Base-by-base conservation (phyloP, 2,888 invertebrate genomes). In the Dicyrtomina minuta region DNA sequence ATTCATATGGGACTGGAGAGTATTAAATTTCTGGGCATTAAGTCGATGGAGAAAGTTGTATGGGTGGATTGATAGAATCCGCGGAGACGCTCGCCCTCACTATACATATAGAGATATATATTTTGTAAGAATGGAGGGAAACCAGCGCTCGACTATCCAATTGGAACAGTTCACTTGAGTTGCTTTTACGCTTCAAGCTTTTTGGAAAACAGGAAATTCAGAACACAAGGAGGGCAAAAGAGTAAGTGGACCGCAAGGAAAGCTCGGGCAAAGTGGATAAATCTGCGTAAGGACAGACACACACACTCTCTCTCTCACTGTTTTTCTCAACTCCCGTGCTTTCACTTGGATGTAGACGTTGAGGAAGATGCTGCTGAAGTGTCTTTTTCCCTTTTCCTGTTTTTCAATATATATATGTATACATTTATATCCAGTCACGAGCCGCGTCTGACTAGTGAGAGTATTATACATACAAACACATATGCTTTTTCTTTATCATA, bases 171-270 rank as follows among this genome's bases (percentile, higher is more conserved):
- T 66, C 59, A 66, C 59, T 66, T 59, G 59, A 66, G 59, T 66
- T 66, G 33, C 59, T 59, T 49, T 66, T 46, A 44, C 66, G 66
- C 66, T 66, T 49, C 44, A 49, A 66, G 66, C 66, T 49, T 44
- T 24, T 58, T 17, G 26, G 58, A 66, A 59, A 66, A 59, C 59
- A 59, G 66, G 49, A 59, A 66, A 66, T 59, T 66, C 33, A 33
- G 59, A 58, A 66, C 20, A 66, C 46, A 66, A 46, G 59, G 49
- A 58, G 66, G 66, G 46, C 59, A 66, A 66, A 66, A 46, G 59
- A 59, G 59, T 58, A 66, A 66, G 66, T 59, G 66, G 66, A 66
- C 66, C 66, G 66, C 66, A 59, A 66, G 44, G 53, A 17, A 66
- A 44, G 41, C 13, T 17, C 26, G 58, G 20, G 55, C 22, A 53